Base-by-base conservation (phyloP, 2,113 vertebrate species). In the Gila orcuttii region DNA sequence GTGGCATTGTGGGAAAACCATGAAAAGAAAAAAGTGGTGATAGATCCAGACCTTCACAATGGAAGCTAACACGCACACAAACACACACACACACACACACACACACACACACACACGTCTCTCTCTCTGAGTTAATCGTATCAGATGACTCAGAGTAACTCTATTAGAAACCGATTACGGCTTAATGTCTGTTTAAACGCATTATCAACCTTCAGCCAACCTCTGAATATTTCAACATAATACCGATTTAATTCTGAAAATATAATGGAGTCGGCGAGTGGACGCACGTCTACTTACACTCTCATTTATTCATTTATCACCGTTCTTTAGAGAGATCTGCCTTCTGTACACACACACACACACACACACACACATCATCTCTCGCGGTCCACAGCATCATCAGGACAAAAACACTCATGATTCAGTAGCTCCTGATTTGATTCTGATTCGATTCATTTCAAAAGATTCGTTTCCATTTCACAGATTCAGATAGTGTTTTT, bases 161-260 rank as follows among this genome's bases (percentile, higher is more conserved):
- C 91, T 96, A 95, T 97, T 96, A 97, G 94, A 96, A 95, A 97
- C 95, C 95, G 97, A 97, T 97, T 97, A 97, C 91, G 92, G 94
- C 95, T 94, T 97, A 97, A 97, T 97, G 96, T 95, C 95, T 95
- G 94, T 96, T 96, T 95, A 95, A 96, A 96, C 94, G 94, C 96
- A 97, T 98, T 97, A 97, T 96, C 95, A 90, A 95, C 95, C 95
- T 96, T 95, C 96, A 95, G 96, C 96, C 96, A 97, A 97, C 96
- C 97, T 96, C 95, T 96, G 95, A 97, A 97, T 97, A 97, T 96
- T 97, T 96, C 96, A 97, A 96, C 95, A 97, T 97, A 96, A 96
- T 96, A 89, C 90, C 52, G 69, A 95, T 97, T 97, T 97, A 96
- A 97, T 97, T 96, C 94, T 93, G 93, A 93, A 94, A 95, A 96